A percentile compares a stretch with the other conserved stretches of the same genome.
Conservation (phyloP, 2,113 vertebrate genomes). For the Phainopepla nitens region DNA sequence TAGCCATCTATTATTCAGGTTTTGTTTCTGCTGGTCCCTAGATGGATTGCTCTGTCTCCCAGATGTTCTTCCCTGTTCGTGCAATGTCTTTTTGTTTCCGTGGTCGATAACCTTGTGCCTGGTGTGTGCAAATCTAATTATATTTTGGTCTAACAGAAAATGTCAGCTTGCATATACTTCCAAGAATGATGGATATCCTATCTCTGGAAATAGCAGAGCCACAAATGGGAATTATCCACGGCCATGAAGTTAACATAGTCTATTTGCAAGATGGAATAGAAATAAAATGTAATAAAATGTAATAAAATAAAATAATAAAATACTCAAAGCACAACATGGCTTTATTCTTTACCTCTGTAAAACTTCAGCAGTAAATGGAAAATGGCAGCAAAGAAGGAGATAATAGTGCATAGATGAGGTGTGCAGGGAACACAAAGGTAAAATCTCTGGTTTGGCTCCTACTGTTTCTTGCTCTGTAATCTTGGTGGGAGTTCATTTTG, state of each 20-base stretch:
- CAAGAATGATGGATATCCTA: not conserved
- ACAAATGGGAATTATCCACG: not conserved
- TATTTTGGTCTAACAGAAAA: slow-evolving; percentile 14
- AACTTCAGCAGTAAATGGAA: not conserved
- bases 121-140: slow-evolving; percentile 17
- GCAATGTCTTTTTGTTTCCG: not conserved
- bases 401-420: not conserved
- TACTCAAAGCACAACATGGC: not conserved
- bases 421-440: not conserved
- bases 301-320: not conserved
- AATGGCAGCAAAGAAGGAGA: not conserved
- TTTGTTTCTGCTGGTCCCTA: not conserved
- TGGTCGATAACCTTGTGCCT: not conserved
- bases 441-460: not conserved
- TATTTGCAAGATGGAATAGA: not conserved
- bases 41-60: not conserved
- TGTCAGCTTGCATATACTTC: not conserved
- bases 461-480: not conserved
- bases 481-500: not conserved
- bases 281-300: not conserved
- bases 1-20: not conserved
- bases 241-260: not conserved
- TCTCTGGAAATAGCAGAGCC: not conserved
- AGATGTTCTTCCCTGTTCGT: not conserved
- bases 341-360: not conserved